Conservation (phyloP, 64 coral and sea anemone genomes). For the Pocillopora damicornis region DNA sequence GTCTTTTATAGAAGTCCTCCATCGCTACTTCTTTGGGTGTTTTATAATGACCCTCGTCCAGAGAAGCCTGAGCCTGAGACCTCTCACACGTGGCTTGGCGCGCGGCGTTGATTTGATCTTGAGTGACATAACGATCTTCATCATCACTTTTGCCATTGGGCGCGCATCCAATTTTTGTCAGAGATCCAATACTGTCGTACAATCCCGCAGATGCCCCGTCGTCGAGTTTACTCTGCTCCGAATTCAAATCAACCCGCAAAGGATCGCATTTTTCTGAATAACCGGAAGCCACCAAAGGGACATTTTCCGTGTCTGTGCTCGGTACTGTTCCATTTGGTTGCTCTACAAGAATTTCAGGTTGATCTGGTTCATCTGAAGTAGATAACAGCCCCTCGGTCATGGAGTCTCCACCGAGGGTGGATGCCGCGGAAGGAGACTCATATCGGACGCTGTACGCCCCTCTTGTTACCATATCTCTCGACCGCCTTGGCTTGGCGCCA, state of each 20-base stretch:
- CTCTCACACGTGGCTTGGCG: not conserved
- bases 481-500: not conserved
- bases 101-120: not conserved
- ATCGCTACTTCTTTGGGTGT: not conserved
- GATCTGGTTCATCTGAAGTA: not conserved
- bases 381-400: not conserved
- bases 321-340: not conserved
- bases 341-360: not conserved
- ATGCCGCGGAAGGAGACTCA: not conserved
- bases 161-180: not conserved
- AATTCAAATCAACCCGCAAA: conserved; percentile 24
- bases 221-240: not conserved
- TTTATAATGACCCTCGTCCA: not conserved
- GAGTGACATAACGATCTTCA: conserved; percentile 24
- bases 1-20: not conserved
- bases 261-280: conserved; percentile 1
- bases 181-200: conserved; percentile 25
- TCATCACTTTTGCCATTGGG: not conserved
- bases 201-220: not conserved
- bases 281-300: not conserved
- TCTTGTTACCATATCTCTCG: conserved; percentile 26
- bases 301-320: not conserved
- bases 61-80: not conserved
- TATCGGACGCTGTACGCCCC: conserved; percentile 37
- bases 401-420: not conserved